phyloP scores from a whole-genome alignment of 2,797 vertebrate species.

The Paedocypris micromegethes region DNA sequence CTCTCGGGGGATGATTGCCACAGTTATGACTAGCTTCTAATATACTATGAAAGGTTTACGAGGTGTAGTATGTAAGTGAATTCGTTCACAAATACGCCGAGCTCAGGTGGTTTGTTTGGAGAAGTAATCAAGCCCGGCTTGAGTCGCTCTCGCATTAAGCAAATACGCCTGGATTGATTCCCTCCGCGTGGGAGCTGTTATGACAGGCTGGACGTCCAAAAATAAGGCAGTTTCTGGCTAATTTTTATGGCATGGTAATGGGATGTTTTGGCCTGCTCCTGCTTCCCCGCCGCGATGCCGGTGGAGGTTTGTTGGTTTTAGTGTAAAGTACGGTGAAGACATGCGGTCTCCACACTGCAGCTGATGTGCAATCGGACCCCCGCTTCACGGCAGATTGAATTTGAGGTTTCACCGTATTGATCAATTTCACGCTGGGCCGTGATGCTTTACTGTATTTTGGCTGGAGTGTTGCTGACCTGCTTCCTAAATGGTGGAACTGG shows the following conservation, averaged over 20 bases:
- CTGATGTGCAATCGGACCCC: too few relatives aligned
- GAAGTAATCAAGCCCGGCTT: conserved; percentile 33
- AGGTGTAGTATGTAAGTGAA: conserved; percentile 24
- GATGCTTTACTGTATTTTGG: too few relatives aligned
- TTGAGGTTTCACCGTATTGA: too few relatives aligned
- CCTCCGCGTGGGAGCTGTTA: conserved; percentile 31
- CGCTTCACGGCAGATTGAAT: too few relatives aligned
- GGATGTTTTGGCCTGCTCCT: conserved; percentile 46
- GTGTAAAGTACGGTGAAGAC: conserved; percentile 2
- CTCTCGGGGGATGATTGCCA: conserved; percentile 17
- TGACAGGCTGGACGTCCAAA: conserved; percentile 30
- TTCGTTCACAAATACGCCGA: conserved; percentile 15
- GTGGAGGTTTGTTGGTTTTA: conserved; percentile 41
- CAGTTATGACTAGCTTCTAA: conserved; percentile 32
- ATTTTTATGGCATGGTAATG: conserved; percentile 43
- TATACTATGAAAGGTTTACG: conserved; percentile 27
- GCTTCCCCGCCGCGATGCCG: conserved; percentile 28
- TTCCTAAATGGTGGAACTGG: too few relatives aligned
- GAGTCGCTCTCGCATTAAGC: conserved; percentile 29
- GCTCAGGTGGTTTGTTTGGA: conserved; percentile 37
- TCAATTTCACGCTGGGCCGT: too few relatives aligned
- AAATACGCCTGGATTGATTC: conserved; percentile 37
- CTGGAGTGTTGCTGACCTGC: too few relatives aligned
- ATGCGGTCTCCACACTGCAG: too few relatives aligned
- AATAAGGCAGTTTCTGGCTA: conserved; percentile 18